phyloP scores from a whole-genome alignment of 2,113 vertebrate genomes.

The Hypanus sabinus region DNA sequence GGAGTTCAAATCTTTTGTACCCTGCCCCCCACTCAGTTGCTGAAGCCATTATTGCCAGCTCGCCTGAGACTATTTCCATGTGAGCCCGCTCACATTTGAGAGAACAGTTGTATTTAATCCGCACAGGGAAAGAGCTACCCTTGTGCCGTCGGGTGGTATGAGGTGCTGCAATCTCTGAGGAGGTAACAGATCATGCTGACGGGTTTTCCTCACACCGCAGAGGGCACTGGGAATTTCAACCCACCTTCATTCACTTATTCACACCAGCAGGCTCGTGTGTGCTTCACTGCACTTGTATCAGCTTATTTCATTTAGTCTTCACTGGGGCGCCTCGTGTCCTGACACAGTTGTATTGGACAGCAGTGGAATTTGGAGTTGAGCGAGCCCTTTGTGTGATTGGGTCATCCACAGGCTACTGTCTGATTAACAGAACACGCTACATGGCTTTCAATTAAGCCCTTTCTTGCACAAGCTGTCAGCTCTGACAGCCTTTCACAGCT shows the following conservation, averaged over 20 bases:
- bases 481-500: slow-evolving; percentile 25
- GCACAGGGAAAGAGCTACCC: neutral
- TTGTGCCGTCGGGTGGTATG: neutral
- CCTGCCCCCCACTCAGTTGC: slow-evolving; percentile 31
- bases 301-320: neutral
- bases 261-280: neutral
- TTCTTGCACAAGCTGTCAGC: slow-evolving; percentile 3
- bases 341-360: slow-evolving; percentile 15
- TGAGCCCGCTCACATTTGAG: neutral
- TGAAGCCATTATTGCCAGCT: neutral
- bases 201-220: neutral
- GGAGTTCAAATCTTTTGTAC: slow-evolving; percentile 22
- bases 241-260: slow-evolving; percentile 37
- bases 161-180: neutral
- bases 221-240: neutral
- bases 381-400: neutral
- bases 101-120: neutral
- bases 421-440: slow-evolving; percentile 22
- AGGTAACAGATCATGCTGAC: no score
- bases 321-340: neutral
- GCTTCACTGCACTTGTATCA: neutral
- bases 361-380: neutral
- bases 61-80: neutral
- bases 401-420: neutral
- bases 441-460: slow-evolving; percentile 29